Evolutionary conservation across 2,888 invertebrate species (phyloP).

Genomic region (Limenitis camilla): DNA sequence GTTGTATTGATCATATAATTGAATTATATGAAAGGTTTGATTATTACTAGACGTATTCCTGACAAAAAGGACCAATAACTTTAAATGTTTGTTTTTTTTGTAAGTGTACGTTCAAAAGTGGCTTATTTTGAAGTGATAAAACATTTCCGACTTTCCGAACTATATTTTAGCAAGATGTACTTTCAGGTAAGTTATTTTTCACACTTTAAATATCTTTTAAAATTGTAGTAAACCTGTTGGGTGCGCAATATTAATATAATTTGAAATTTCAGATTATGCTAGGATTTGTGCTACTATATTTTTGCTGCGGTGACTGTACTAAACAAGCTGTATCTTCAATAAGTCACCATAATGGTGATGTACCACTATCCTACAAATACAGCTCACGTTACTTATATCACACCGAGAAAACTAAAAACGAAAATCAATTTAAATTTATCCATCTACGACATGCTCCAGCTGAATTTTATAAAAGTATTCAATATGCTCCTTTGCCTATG

Average conservation of each 20-base stretch:
- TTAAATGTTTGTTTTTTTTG: conserved; percentile 38
- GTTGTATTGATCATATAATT: too few species aligned
- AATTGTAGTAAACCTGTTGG: neutral
- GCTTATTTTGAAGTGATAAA: conserved; percentile 28
- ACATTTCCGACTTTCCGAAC: conserved; percentile 30
- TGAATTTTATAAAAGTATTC: conserved; percentile 9
- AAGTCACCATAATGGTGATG: conserved; percentile 31
- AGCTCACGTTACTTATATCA: conserved; percentile 29
- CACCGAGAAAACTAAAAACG: conserved; percentile 19
- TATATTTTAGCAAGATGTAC: conserved; percentile 9
- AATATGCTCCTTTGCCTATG: conserved; percentile 17
- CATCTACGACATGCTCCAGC: neutral
- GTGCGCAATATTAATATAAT: neutral
- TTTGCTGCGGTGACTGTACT: conserved; percentile 6
- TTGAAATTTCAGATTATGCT: conserved; percentile 13
- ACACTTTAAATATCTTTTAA: neutral
- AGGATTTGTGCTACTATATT: neutral
- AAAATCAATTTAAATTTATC: neutral
- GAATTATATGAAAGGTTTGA: too few species aligned
- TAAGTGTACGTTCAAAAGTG: conserved; percentile 39
- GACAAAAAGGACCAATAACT: conserved; percentile 27
- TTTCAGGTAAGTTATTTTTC: conserved; percentile 10
- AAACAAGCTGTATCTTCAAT: conserved; percentile 32
- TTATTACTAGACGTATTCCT: conserved; percentile 2
- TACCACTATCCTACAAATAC: conserved; percentile 33